Conservation (phyloP, 2,888 invertebrate species). For the Leptinotarsa tumamoca region DNA sequence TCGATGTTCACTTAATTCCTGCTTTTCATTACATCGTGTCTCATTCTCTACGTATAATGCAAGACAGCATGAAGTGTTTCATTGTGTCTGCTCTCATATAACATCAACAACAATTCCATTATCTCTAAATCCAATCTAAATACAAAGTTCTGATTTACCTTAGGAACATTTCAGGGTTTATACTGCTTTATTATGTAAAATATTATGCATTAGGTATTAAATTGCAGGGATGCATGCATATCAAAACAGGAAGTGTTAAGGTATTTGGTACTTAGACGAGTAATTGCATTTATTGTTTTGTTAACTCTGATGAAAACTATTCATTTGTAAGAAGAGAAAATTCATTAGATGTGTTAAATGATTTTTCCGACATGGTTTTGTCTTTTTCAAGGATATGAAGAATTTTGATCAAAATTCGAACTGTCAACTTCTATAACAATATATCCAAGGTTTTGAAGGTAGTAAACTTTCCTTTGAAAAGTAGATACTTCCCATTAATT, state of each 20-base stretch:
- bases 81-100: slow-evolving; percentile 9
- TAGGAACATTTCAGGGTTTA: background rate
- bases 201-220: slow-evolving; percentile 5
- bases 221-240: background rate
- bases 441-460: too few relatives aligned
- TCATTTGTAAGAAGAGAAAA: background rate
- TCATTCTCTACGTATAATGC: background rate
- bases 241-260: slow-evolving; percentile 2
- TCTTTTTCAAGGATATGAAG: too few relatives aligned
- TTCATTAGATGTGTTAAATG: background rate
- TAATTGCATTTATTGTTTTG: background rate
- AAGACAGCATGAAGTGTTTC: background rate
- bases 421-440: too few relatives aligned
- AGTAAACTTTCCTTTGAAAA: too few relatives aligned
- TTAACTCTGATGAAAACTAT: background rate
- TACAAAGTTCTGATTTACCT: background rate
- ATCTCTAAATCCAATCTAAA: slow-evolving; percentile 11
- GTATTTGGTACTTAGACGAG: background rate
- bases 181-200: slow-evolving; percentile 3
- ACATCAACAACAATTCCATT: slow-evolving; percentile 1
- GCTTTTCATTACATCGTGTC: too few relatives aligned
- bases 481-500: too few relatives aligned
- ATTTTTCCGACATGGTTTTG: background rate
- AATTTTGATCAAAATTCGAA: too few relatives aligned
- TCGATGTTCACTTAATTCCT: too few relatives aligned